A percentile compares a stretch with the other conserved stretches of the same genome.
Conservation (phyloP, 1,140 invertebrate species). For the Thaumetopoea pityocampa region DNA sequence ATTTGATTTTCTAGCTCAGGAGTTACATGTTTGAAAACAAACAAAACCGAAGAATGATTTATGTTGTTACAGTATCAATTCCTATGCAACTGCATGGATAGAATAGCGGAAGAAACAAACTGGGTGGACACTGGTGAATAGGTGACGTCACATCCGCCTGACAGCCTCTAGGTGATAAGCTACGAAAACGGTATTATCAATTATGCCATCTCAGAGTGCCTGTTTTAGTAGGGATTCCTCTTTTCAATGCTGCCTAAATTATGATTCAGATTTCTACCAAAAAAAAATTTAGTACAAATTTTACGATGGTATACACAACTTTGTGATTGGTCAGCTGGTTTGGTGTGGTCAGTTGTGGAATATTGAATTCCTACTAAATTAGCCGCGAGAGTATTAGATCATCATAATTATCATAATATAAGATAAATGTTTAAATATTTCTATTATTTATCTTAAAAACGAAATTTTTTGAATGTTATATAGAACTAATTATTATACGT, state of each 20-base stretch:
- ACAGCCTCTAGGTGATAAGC: slow-evolving; percentile 17
- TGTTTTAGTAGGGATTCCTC: slow-evolving; percentile 7
- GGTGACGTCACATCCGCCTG: not conserved
- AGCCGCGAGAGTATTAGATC: slow-evolving; percentile 11
- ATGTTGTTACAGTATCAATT: slow-evolving; percentile 88
- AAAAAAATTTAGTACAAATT: slow-evolving; percentile 11
- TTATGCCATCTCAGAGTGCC: slow-evolving; percentile 1
- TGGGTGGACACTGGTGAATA: slow-evolving; percentile 88
- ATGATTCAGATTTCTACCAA: slow-evolving; percentile 1
- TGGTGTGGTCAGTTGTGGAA: slow-evolving; percentile 1
- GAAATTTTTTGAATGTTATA: not conserved
- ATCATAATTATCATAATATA: slow-evolving; percentile 11
- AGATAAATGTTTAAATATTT: slow-evolving; percentile 13
- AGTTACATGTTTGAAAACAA: too few species aligned
- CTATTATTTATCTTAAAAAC: slow-evolving; percentile 7
- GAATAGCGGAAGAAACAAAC: slow-evolving; percentile 92
- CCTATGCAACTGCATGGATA: slow-evolving; percentile 95
- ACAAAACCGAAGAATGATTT: too few species aligned
- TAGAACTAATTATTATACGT: not conserved
- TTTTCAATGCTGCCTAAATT: slow-evolving; percentile 1
- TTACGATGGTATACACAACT: too few species aligned
- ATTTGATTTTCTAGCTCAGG: too few species aligned
- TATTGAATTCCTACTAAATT: slow-evolving; percentile 12
- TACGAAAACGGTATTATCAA: slow-evolving; percentile 24
- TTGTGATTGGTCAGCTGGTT: not conserved